Percentiles rank a stretch among this genome's conserved stretches.
These are phyloP conservation scores for Torymus aiolomorphi DNA, from an alignment of 2,888 invertebrate species.

Conservation along the genomic window DNA sequence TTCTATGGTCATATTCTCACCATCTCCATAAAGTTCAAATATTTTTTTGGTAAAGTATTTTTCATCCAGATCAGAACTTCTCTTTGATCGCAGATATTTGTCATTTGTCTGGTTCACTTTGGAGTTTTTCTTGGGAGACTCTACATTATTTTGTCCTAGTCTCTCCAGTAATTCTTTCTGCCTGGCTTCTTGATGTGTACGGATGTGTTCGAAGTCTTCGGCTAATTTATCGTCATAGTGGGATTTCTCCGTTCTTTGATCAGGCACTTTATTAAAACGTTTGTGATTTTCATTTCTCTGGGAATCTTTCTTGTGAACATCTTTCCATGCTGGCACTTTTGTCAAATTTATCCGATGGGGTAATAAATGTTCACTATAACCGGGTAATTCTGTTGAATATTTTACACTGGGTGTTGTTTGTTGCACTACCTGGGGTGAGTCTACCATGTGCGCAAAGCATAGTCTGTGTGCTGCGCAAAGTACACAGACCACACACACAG, in stretches of 20 bases:
- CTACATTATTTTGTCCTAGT: constrained; percentile 63
- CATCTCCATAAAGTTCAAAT: constrained; percentile 83
- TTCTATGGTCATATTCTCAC: constrained; percentile 80
- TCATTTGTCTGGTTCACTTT: constrained; percentile 38
- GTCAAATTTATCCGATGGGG: constrained; percentile 61
- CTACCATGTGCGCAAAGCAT: constrained; percentile 83
- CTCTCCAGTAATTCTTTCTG: constrained; percentile 63
- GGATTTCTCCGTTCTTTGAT: constrained; percentile 32
- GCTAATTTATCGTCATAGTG: constrained; percentile 36
- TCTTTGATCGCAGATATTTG: constrained; percentile 60
- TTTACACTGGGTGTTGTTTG: constrained; percentile 42
- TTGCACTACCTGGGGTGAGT: constrained; percentile 63
- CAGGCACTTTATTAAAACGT: constrained; percentile 57
- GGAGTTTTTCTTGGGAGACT: not conserved
- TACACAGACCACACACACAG: constrained; percentile 89
- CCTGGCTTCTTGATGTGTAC: constrained; percentile 15
- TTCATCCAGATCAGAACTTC: constrained; percentile 74
- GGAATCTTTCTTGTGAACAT: constrained; percentile 52
- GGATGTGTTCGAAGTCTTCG: constrained; percentile 26
- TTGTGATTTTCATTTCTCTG: constrained; percentile 53
- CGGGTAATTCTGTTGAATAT: constrained; percentile 55
- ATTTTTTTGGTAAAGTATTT: constrained; percentile 82
- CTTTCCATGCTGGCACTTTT: constrained; percentile 56
- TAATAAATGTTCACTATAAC: constrained; percentile 59
- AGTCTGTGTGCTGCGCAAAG: constrained; percentile 86